Conservation (phyloP, 2,113 vertebrate genomes). For the Oreochromis tanganicae region DNA sequence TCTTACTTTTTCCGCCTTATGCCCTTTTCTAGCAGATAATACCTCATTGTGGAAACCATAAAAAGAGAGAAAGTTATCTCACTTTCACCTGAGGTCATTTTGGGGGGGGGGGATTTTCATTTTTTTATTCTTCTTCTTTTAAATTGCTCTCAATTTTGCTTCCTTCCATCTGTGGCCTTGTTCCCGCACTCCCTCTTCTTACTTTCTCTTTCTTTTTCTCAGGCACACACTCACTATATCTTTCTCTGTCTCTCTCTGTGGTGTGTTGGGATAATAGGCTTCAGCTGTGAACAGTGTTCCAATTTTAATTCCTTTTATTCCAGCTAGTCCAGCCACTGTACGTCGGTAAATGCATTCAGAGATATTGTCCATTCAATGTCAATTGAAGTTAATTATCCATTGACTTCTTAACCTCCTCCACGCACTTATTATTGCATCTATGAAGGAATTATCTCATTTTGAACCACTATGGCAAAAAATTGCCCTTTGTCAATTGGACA, state of each 20-base stretch:
- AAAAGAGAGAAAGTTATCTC: slow-evolving; percentile 49
- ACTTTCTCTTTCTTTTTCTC: background rate
- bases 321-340: background rate
- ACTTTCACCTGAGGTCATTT: slow-evolving; percentile 57
- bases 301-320: slow-evolving; percentile 57
- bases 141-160: slow-evolving; percentile 34
- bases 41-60: slow-evolving; percentile 48
- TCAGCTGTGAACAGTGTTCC: slow-evolving; percentile 20
- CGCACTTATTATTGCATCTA: slow-evolving; percentile 21
- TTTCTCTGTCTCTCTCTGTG: background rate
- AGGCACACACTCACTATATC: background rate
- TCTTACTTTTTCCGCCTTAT: slow-evolving; percentile 29
- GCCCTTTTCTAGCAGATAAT: slow-evolving; percentile 55
- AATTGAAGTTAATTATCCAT: slow-evolving; percentile 59
- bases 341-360: slow-evolving; percentile 38
- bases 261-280: slow-evolving; percentile 39
- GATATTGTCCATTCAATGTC: slow-evolving; percentile 50
- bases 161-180: slow-evolving; percentile 11
- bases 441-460: slow-evolving; percentile 37
- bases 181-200: background rate
- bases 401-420: slow-evolving; percentile 49
- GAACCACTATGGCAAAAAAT: background rate
- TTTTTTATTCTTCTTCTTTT: background rate
- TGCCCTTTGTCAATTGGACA: background rate
- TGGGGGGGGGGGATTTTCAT: background rate